Base-by-base conservation (phyloP, 2,113 vertebrate genomes). In the Cryptomyrus ogoouensis region DNA sequence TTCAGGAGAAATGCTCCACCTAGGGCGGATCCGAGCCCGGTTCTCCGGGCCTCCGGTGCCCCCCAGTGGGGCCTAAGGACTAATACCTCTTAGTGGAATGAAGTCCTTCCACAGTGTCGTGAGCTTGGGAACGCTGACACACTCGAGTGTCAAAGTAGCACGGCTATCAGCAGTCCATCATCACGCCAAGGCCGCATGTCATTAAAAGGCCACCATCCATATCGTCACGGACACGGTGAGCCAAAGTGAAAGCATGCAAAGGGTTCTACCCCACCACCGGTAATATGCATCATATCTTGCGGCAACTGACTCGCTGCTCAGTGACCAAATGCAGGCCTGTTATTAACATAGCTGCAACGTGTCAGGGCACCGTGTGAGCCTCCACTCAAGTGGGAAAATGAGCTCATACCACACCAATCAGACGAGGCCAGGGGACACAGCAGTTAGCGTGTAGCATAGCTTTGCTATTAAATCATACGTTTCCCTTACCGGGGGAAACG, bases 11-110 rank as follows among this genome's bases (percentile, higher is more conserved):
- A 87, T 4, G 50, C 49, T 13, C 1, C n/a, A 50, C 83, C 83
- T 27, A 10, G 44, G 83, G 46, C 83, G 27, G 66, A 85, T 92
- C 89, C 89, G 89, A 89, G 92, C 70, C 89, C 53, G 86, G 89
- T 90, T 44, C 80, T 84, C 47, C 42, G 8, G 56, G 44, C 15
- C 88, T 27, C 58, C 88, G 7, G 42, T 42, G 58, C 66, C 46
- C 46, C 42, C 42, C 42, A 49, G 47, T 27, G 44, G 47, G 46
- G 83, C 50, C 58, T 87, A 49, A 87, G 24, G 56, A 66, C 83
- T 87, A 13, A 84, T 35, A 49, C 27, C 27, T 47, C 6, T 27
- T 24, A 47, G 24, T 35, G 46, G 83, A 24, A 84, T 4, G 8
- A 24, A 42, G 74, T n/a, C 21, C 17, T 88, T 89, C 77, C 84